These are phyloP conservation scores for Campoletis raptor DNA, from an alignment of 2,888 invertebrate genomes.

Conservation along the genomic window DNA sequence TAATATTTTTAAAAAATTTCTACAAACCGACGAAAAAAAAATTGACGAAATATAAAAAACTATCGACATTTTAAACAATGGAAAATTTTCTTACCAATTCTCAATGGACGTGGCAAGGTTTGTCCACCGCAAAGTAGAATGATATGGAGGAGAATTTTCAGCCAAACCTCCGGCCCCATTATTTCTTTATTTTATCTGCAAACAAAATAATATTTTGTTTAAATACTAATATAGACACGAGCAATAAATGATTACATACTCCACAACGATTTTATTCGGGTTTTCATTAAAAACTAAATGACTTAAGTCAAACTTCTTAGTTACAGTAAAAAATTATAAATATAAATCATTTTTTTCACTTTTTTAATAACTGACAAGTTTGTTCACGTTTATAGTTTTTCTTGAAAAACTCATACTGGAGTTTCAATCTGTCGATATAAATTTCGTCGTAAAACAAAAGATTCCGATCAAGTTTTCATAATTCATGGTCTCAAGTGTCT, in stretches of 20 bases:
- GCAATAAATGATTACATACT: not conserved
- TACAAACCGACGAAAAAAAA: not conserved
- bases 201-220: constrained; percentile 21
- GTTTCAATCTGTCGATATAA: constrained; percentile 4
- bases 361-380: not conserved
- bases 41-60: not conserved
- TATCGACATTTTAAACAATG: not conserved
- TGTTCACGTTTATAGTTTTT: not conserved
- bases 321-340: not conserved
- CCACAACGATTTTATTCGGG: not conserved
- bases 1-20: not conserved
- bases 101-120: constrained; percentile 61
- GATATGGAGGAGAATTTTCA: constrained; percentile 45
- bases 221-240: not conserved
- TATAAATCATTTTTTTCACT: not conserved
- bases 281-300: not conserved
- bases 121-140: constrained; percentile 44
- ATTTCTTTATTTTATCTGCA: constrained; percentile 35
- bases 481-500: constrained; percentile 17
- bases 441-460: not conserved
- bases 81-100: constrained; percentile 66
- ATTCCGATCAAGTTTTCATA: constrained; percentile 15
- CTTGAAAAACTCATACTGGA: not conserved
- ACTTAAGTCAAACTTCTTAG: not conserved
- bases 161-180: constrained; percentile 42